Conservation (phyloP, 2,888 invertebrate genomes). For the Magallana nippona region DNA sequence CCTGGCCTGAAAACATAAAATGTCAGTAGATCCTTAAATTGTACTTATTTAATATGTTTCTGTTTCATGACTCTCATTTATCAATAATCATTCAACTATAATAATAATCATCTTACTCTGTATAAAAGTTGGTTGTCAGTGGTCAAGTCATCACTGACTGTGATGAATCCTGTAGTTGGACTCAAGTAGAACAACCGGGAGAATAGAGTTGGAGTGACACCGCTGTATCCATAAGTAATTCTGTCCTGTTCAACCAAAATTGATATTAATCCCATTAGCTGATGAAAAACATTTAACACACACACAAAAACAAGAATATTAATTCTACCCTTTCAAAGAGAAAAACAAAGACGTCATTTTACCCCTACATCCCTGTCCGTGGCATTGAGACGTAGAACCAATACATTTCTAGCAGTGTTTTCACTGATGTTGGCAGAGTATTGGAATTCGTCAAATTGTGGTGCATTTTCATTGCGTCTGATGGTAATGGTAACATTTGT, state of each 20-base stretch:
- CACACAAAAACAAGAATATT: neutral
- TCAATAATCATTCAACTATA: too few relatives aligned
- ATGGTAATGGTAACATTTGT: slow-evolving; percentile 68
- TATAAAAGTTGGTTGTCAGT: slow-evolving; percentile 49
- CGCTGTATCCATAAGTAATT: slow-evolving; percentile 33
- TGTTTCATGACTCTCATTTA: too few relatives aligned
- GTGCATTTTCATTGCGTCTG: slow-evolving; percentile 63
- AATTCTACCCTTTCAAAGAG: too few relatives aligned
- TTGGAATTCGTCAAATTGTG: slow-evolving; percentile 53
- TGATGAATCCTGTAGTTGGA: slow-evolving; percentile 48
- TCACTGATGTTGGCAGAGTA: slow-evolving; percentile 64
- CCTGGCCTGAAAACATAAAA: slow-evolving; percentile 47
- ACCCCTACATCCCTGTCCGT: slow-evolving; percentile 63
- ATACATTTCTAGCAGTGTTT: slow-evolving; percentile 57
- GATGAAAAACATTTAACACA: neutral
- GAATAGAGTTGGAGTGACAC: slow-evolving; percentile 42
- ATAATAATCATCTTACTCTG: slow-evolving; percentile 41
- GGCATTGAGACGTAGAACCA: slow-evolving; percentile 63
- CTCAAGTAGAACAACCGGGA: slow-evolving; percentile 53
- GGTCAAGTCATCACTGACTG: slow-evolving; percentile 46
- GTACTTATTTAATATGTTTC: too few relatives aligned
- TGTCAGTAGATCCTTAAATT: neutral
- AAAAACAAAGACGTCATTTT: neutral
- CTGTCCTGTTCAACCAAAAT: slow-evolving; percentile 34
- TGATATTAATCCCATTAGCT: neutral